Percentiles rank a stretch among this genome's conserved stretches.
phyloP scores from a whole-genome alignment of 2,113 vertebrate genomes.

The Ammodytes dubius region DNA sequence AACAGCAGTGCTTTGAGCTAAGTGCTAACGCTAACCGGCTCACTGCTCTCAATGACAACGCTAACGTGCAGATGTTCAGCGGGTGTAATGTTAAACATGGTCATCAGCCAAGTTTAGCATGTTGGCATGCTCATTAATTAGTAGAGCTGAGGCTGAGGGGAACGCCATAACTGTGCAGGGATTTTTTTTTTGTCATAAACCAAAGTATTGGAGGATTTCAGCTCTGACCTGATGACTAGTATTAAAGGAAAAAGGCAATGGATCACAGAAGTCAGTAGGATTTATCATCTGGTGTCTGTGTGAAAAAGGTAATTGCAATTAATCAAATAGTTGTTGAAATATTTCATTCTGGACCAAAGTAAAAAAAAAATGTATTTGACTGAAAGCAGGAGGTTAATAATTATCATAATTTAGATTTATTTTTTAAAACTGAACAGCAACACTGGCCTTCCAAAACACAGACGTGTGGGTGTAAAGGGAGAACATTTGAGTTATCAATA shows the following conservation, averaged over 20 bases:
- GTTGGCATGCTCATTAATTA: not conserved
- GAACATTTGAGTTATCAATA: conserved; percentile 64
- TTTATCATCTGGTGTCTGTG: not conserved
- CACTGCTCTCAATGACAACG: no score
- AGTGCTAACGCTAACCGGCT: not conserved
- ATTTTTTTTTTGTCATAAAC: not conserved
- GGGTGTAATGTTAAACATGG: not conserved
- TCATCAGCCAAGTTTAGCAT: not conserved
- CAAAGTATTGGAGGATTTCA: no score
- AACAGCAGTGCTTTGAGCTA: not conserved
- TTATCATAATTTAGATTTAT: conserved; percentile 28
- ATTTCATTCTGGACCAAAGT: not conserved
- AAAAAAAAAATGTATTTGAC: conserved; percentile 43
- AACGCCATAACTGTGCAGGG: no score
- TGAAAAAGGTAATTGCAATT: not conserved
- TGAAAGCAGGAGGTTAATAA: conserved; percentile 68
- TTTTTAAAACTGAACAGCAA: conserved; percentile 39
- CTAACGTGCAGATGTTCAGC: not conserved
- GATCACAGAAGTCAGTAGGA: not conserved
- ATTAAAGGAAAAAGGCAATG: not conserved
- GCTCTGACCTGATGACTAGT: no score
- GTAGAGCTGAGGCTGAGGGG: not conserved
- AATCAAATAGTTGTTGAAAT: not conserved
- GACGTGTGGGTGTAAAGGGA: conserved; percentile 54
- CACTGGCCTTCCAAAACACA: conserved; percentile 51